phyloP scores from a whole-genome alignment of 2,888 invertebrate genomes.

The Andrena minutula region DNA sequence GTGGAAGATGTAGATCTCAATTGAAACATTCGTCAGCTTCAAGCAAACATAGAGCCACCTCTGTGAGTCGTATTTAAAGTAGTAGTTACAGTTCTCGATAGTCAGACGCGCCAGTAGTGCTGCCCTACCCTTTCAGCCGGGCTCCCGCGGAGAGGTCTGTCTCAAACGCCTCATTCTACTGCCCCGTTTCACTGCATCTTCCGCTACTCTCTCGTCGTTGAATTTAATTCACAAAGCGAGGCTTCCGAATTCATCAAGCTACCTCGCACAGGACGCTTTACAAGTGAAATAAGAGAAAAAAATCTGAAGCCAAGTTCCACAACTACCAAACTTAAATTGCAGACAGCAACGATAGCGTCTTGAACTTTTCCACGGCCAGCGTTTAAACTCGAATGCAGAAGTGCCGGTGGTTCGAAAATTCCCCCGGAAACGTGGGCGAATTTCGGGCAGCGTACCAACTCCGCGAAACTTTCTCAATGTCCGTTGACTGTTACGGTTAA shows the following conservation, averaged over 20 bases:
- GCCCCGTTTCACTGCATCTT: background rate
- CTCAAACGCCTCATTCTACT: background rate
- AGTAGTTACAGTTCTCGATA: background rate
- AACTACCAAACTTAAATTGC: conserved; percentile 3
- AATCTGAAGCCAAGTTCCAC: background rate
- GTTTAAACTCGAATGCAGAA: conserved; percentile 7
- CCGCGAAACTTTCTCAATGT: conserved; percentile 49
- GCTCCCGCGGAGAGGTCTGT: background rate
- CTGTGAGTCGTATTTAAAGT: background rate
- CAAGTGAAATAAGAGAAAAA: background rate
- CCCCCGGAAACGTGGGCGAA: conserved; percentile 7
- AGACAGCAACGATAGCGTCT: background rate
- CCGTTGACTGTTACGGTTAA: conserved; percentile 29
- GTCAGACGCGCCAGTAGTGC: conserved; percentile 17
- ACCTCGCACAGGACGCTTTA: too few species aligned
- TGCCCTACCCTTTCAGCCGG: background rate
- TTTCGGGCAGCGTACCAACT: conserved; percentile 36
- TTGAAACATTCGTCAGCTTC: too few species aligned
- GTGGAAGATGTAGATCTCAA: too few species aligned
- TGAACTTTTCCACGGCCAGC: conserved; percentile 11
- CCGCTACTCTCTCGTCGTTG: background rate
- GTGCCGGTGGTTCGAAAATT: conserved; percentile 5
- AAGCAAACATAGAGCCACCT: background rate
- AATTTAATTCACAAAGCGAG: background rate
- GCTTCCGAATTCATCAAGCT: background rate